These are phyloP conservation scores for Tinamus major DNA, from an alignment of 2,797 vertebrate species.

Conservation along the genomic window DNA sequence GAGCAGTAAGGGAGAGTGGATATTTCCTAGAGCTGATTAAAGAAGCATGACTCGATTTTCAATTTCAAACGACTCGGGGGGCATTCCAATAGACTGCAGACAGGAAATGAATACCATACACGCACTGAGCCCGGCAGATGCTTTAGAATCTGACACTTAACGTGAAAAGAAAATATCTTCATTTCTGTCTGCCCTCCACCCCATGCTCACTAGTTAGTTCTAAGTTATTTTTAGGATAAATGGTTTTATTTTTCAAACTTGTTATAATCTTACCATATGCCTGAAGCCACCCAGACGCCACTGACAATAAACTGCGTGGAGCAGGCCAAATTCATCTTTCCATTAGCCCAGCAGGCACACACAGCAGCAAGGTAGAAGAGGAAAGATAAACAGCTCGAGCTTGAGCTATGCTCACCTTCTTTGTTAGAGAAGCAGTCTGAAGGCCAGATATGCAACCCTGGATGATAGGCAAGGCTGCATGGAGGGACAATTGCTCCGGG, in stretches of 20 bases:
- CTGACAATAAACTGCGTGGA: not conserved
- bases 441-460: not conserved
- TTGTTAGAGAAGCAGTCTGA: not conserved
- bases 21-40: constrained; percentile 87
- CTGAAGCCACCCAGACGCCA: constrained; percentile 38
- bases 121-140: constrained; percentile 79
- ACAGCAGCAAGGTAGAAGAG: not conserved
- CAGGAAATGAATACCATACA: constrained; percentile 88
- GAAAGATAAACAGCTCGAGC: not conserved
- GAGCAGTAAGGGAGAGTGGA: constrained; percentile 19
- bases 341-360: not conserved
- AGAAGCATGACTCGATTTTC: constrained; percentile 88
- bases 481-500: not conserved
- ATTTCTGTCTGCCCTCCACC: constrained; percentile 25
- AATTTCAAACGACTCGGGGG: constrained; percentile 85
- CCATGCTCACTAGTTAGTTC: not conserved
- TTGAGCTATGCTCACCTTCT: not conserved
- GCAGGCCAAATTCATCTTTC: not conserved
- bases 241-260: constrained; percentile 11
- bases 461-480: not conserved
- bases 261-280: not conserved
- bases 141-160: constrained; percentile 80
- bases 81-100: constrained; percentile 78
- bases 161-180: constrained; percentile 73
- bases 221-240: constrained; percentile 48